These are phyloP conservation scores for Montipora capitata DNA, from an alignment of 92 coral and sea anemone species.

Conservation along the genomic window DNA sequence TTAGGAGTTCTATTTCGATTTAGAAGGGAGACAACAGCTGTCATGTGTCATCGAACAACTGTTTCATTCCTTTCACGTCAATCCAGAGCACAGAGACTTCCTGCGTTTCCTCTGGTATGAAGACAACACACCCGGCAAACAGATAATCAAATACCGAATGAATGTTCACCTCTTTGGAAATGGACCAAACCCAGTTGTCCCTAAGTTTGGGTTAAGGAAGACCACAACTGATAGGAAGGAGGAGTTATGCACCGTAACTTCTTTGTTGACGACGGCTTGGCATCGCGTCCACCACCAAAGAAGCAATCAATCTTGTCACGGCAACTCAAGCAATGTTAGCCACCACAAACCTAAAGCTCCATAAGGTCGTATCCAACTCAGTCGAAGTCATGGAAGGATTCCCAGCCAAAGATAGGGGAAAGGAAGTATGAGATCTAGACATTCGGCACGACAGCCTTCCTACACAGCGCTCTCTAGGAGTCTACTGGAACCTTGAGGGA, in stretches of 20 bases:
- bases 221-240: slow-evolving; percentile 82
- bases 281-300: slow-evolving; percentile 55
- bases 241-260: slow-evolving; percentile 71
- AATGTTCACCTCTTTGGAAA: slow-evolving; percentile 59
- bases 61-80: slow-evolving; percentile 1
- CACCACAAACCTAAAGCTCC: slow-evolving; percentile 70
- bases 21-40: slow-evolving; percentile 15
- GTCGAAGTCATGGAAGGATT: slow-evolving; percentile 79
- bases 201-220: slow-evolving; percentile 42
- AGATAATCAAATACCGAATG: slow-evolving; percentile 42
- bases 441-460: slow-evolving; percentile 64
- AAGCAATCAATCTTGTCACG: slow-evolving; percentile 69
- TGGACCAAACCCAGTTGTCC: slow-evolving; percentile 52
- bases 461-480: slow-evolving; percentile 74
- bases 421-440: slow-evolving; percentile 61
- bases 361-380: slow-evolving; percentile 78
- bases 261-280: slow-evolving; percentile 81
- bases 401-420: slow-evolving; percentile 76
- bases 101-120: slow-evolving; percentile 60
- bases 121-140: slow-evolving; percentile 21
- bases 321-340: slow-evolving; percentile 68
- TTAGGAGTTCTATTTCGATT: slow-evolving; percentile 16
- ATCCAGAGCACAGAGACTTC: slow-evolving; percentile 31
- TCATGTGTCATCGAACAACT: slow-evolving; percentile 8
- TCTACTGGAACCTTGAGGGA: slow-evolving; percentile 69